Percentiles rank a stretch among this genome's conserved stretches.
phyloP scores from a whole-genome alignment of 2,888 invertebrate genomes.

The Caradrina kadenii region DNA sequence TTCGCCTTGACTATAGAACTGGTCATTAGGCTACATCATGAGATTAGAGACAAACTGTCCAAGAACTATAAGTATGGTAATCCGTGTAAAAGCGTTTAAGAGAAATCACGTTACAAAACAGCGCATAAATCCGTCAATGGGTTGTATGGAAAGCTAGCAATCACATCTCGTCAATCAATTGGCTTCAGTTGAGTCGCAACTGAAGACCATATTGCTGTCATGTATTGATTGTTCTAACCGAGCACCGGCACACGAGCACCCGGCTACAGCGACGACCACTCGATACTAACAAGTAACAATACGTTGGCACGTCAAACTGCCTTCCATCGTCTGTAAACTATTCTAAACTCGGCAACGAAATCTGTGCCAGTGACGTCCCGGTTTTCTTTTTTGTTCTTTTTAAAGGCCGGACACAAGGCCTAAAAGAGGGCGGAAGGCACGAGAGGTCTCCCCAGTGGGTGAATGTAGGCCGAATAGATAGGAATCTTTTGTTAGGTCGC shows the following conservation, averaged over 20 bases:
- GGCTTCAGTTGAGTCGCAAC: constrained; percentile 7
- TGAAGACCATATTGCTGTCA: constrained; percentile 28
- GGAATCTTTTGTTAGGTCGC: constrained; percentile 48
- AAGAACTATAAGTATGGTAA: not conserved
- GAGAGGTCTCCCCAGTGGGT: constrained; percentile 40
- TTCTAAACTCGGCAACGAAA: constrained; percentile 41
- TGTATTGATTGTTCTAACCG: constrained; percentile 41
- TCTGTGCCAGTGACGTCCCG: constrained; percentile 49
- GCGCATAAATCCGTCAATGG: constrained; percentile 14
- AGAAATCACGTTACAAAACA: constrained; percentile 28
- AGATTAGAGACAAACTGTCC: not conserved
- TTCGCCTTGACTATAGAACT: not conserved
- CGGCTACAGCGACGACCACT: constrained; percentile 47
- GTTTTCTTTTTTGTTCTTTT: constrained; percentile 42
- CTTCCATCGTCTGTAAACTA: constrained; percentile 34
- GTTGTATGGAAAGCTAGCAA: constrained; percentile 23
- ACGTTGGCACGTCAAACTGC: constrained; percentile 48
- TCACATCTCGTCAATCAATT: constrained; percentile 27
- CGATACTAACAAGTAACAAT: constrained; percentile 54
- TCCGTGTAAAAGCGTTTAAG: constrained; percentile 1
- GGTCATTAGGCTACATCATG: not conserved
- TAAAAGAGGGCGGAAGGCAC: constrained; percentile 46
- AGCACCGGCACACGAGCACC: constrained; percentile 5
- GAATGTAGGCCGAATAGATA: constrained; percentile 56
- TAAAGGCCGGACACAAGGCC: constrained; percentile 48